Evolutionary conservation across 2,888 invertebrate species (phyloP).

Genomic region (Ephialtes manifestator): DNA sequence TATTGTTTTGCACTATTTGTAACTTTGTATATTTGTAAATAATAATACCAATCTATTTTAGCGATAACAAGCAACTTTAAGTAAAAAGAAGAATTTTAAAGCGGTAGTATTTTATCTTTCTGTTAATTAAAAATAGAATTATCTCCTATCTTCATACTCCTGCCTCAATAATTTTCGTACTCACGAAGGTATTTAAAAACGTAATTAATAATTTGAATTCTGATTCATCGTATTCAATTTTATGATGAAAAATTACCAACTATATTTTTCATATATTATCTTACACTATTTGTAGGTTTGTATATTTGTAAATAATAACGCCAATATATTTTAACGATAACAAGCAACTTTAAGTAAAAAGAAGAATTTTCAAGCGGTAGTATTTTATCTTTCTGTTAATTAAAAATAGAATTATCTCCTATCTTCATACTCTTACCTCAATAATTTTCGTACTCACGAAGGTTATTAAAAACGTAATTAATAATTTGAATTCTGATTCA

Average conservation of each 20-base stretch:
- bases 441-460: too few relatives aligned
- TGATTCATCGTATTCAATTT: not conserved
- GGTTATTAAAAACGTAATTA: not conserved
- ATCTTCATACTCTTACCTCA: not conserved
- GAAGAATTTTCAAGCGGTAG: too few relatives aligned
- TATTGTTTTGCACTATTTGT: not conserved
- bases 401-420: not conserved
- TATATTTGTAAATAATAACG: too few relatives aligned
- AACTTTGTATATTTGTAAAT: too few relatives aligned
- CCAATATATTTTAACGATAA: not conserved
- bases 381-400: too few relatives aligned
- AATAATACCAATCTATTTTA: not conserved
- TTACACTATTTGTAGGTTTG: not conserved
- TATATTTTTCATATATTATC: not conserved
- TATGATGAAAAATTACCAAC: too few relatives aligned
- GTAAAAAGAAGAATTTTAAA: not conserved
- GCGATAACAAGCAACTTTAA: not conserved
- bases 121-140: not conserved
- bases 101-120: too few relatives aligned
- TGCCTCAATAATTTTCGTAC: not conserved
- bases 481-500: not conserved
- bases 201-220: not conserved
- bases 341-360: not conserved
- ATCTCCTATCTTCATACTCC: not conserved
- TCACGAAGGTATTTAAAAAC: not conserved